Evolutionary conservation across 2,888 invertebrate species (phyloP).

Genomic region (Conistra vaccinii): DNA sequence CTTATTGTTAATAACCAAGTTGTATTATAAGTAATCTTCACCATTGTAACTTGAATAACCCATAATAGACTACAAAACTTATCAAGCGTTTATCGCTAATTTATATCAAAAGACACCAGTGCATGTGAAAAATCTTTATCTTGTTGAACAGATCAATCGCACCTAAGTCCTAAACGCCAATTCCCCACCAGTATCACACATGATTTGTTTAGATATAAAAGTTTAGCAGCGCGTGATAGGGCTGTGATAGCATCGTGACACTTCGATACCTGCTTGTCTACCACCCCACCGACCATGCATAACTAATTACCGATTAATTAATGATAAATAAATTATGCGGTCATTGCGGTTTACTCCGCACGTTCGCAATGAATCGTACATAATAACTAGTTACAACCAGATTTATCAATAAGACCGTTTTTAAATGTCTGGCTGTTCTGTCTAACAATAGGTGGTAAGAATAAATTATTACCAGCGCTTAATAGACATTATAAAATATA

Average conservation of each 20-base stretch:
- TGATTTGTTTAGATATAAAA: conserved; percentile 26
- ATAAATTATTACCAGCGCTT: not conserved
- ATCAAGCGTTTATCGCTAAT: conserved; percentile 1
- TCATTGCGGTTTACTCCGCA: conserved; percentile 23
- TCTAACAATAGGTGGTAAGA: not conserved
- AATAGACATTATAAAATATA: not conserved
- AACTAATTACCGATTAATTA: conserved; percentile 26
- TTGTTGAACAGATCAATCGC: conserved; percentile 9
- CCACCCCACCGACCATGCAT: conserved; percentile 7
- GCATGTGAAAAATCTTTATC: conserved; percentile 20
- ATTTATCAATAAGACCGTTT: conserved; percentile 29
- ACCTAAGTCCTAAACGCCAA: conserved; percentile 6
- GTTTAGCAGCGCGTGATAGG: conserved; percentile 43
- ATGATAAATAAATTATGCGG: conserved; percentile 36
- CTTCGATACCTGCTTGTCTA: conserved; percentile 20
- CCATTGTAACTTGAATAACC: not conserved
- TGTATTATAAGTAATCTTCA: too few relatives aligned
- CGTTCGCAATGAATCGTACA: conserved; percentile 24
- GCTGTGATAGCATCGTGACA: conserved; percentile 43
- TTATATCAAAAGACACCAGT: conserved; percentile 2
- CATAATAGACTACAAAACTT: not conserved
- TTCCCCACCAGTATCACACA: conserved; percentile 12
- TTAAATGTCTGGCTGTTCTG: conserved; percentile 2
- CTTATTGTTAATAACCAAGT: not conserved
- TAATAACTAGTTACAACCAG: conserved; percentile 35